phyloP scores from a whole-genome alignment of 2,888 invertebrate genomes.

The Seira musarum region DNA sequence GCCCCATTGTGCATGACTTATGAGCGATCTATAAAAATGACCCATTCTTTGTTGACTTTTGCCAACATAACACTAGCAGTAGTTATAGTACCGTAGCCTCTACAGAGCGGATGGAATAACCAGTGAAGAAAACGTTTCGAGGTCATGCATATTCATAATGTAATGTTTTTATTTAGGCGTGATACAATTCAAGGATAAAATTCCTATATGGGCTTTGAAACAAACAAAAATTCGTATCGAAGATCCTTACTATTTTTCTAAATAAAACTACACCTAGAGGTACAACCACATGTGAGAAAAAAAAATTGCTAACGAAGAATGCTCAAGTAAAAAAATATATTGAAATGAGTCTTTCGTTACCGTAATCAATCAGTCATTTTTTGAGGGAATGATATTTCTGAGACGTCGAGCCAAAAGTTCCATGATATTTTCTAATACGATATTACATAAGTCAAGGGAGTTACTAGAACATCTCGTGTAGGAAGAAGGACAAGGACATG shows the following conservation, averaged over 20 bases:
- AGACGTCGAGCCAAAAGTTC: neutral
- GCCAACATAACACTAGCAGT: too few relatives aligned
- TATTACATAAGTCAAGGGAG: neutral
- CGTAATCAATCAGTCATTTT: neutral
- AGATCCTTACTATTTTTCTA: neutral
- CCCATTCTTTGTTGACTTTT: too few relatives aligned
- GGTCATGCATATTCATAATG: too few relatives aligned
- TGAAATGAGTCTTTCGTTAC: constrained; percentile 26
- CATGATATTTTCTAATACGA: neutral
- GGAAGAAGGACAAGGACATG: neutral
- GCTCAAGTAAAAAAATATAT: constrained; percentile 29
- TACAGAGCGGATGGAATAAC: too few relatives aligned
- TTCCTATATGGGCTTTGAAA: neutral
- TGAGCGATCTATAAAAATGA: too few relatives aligned
- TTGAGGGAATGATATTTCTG: too few relatives aligned
- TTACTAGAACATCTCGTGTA: neutral
- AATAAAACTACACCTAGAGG: constrained; percentile 1
- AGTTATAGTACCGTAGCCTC: too few relatives aligned
- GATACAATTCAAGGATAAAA: too few relatives aligned
- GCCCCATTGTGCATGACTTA: too few relatives aligned
- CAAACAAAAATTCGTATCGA: neutral
- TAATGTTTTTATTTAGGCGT: too few relatives aligned
- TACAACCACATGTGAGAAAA: constrained; percentile 19
- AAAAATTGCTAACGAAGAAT: neutral
- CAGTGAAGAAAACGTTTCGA: too few relatives aligned